phyloP scores from a whole-genome alignment of 2,888 invertebrate species.

The Lepidochrysops patricia region DNA sequence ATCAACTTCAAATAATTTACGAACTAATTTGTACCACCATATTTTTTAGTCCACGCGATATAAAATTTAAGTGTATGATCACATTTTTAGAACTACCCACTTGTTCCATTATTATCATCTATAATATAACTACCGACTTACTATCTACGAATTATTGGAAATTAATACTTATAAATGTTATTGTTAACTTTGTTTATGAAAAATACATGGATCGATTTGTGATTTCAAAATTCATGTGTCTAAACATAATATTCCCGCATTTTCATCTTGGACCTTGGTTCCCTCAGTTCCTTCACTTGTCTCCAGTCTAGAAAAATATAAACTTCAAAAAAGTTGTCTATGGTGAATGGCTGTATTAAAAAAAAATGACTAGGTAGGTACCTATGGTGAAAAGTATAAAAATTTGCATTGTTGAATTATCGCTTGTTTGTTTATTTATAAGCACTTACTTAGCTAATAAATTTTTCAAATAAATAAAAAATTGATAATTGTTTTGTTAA shows the following conservation, averaged over 20 bases:
- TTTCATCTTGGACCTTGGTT: too few species aligned
- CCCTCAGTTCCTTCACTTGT: too few species aligned
- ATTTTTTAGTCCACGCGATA: conserved; percentile 47
- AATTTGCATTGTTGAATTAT: background rate
- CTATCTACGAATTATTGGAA: too few species aligned
- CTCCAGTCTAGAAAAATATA: background rate
- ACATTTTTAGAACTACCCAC: conserved; percentile 35
- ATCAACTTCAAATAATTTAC: background rate
- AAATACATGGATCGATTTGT: too few species aligned
- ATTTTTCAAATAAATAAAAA: background rate
- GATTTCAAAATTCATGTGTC: background rate
- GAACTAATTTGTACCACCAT: conserved; percentile 39
- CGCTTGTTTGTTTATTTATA: background rate
- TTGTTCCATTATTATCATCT: background rate
- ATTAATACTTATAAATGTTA: too few species aligned
- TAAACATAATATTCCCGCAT: too few species aligned
- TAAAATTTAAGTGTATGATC: conserved; percentile 17
- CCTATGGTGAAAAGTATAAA: background rate
- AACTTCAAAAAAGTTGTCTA: background rate
- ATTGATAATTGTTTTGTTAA: background rate
- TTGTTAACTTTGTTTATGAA: too few species aligned
- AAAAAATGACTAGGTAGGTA: too few species aligned
- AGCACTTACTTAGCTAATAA: background rate
- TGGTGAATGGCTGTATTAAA: too few species aligned
- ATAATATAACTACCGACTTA: background rate